Evolutionary conservation across 2,888 invertebrate species (phyloP), one percentile per base, ranked within the genome.

Genomic region (Drosophila helvetica): DNA sequence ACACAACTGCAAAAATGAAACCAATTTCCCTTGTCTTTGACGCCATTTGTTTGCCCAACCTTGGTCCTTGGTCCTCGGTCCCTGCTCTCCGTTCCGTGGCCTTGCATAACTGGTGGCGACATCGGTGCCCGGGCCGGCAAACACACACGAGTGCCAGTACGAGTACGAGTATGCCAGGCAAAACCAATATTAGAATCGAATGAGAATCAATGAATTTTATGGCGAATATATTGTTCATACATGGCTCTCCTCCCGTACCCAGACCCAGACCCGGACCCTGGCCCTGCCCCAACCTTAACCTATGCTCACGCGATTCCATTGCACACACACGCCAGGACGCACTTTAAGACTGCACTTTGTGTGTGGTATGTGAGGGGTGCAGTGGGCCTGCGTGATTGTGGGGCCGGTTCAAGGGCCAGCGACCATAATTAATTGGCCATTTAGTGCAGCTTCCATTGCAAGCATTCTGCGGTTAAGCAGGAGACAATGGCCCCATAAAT

Each of bases 341-440:
- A 22, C 46, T 50, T 33, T n/a, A 52, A 46, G 67, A 57, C 57
- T 73, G 72, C 74, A 74, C 19, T 71, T 62, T 58, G 64, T 52
- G 42, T 58, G 47, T 42, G 43, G 57, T 56, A 30, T 50, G 47
- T 18, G 19, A 45, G 30, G 53, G 30, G 48, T 15, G 38, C 22
- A 12, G 22, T 17, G 17, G 25, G 6, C 25, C 19, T 22, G 52
- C 27, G 43, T 43, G 50, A 22, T 22, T 43, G 25, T 25, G 45
- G 48, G 57, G 33, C 42, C 55, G 33, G 73, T 59, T 67, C 64
- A 78, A 65, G 73, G 88, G 68, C 70, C 86, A 79, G 27, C 73
- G 82, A 84, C 82, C 87, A 87, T 79, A 81, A 84, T 75, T 86
- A 84, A 86, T 88, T 74, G 84, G 45, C 75, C 85, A 75, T 87